Evolutionary conservation across 2,888 invertebrate species (phyloP), one percentile per base, ranked within the genome.

Genomic region (Athrips mouffetella): DNA sequence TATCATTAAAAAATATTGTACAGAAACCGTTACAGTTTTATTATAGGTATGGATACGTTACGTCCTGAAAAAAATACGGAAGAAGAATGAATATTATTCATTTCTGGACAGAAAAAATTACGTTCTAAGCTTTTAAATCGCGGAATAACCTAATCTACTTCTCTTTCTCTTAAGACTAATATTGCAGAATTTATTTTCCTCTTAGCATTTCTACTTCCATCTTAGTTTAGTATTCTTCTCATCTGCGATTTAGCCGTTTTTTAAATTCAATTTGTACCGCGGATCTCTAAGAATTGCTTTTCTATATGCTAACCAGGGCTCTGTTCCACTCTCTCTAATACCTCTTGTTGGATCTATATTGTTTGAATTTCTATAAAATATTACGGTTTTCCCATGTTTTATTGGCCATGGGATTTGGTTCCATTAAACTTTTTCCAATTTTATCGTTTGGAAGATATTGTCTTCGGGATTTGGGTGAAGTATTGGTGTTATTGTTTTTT

Each of bases 361-460:
- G 70, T 79, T 76, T 76, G 72, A 78, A 79, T 80, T 70, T 65
- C 70, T 63, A 68, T 75, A 76, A 81, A 76, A 76, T 80, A 82
- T 81, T 79, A 73, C 72, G 82, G 81, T 76, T 67, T 82, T 75
- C 78, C 72, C 72, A 76, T 80, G 76, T 82, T 80, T 80, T 83
- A 84, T 84, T 76, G 83, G 78, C 63, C 67, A 67, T 58, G 68
- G 78, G 80, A 79, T 80, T 80, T 65, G 76, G 70, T 68, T 70
- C 72, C 75, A 79, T 84, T 81, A 79, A 85, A 80, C 77, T 80
- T 84, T 81, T 81, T 77, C 76, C 74, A 79, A 80, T 83, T 85
- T 85, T 83, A 85, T 85, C 76, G 80, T 63, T 76, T 74, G 86
- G 85, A 86, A 85, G 81, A 79, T 79, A 85, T 83, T 78, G 80